Conservation (phyloP, 2,888 invertebrate species). For the Platynereis dumerilii region DNA sequence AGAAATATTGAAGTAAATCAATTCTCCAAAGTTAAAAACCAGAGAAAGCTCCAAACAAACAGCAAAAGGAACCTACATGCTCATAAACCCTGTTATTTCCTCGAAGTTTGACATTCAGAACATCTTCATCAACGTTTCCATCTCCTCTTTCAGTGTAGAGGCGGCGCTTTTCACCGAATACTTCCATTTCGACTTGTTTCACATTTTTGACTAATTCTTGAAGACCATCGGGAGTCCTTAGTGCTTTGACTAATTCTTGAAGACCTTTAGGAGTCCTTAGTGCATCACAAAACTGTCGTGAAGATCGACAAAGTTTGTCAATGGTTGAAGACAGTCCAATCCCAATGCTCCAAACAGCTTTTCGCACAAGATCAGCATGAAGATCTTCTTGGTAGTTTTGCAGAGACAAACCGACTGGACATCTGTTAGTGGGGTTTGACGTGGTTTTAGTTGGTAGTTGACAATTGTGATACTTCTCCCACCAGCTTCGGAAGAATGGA, state of each 20-base stretch:
- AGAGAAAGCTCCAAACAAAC: no score
- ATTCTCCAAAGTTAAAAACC: no score
- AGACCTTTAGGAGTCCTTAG: neutral
- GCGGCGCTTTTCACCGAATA: neutral
- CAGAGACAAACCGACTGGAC: neutral
- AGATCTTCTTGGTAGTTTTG: neutral
- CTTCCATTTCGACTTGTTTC: neutral
- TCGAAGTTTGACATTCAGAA: neutral
- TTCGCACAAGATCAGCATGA: neutral
- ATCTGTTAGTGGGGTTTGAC: no score
- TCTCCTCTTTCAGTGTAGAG: constrained; percentile 3
- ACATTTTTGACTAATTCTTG: neutral
- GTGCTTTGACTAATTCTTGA: neutral
- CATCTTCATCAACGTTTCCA: neutral
- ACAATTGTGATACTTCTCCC: neutral
- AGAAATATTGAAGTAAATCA: no score
- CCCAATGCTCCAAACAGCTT: neutral
- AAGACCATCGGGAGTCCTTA: neutral
- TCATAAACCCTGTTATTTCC: no score
- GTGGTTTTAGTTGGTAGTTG: neutral
- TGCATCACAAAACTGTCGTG: neutral
- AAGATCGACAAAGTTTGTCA: neutral
- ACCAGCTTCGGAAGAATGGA: neutral
- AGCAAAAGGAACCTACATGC: no score
- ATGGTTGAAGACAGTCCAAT: neutral